These are phyloP conservation scores for Ichneumoninae sp. DNA, from an alignment of 2,888 invertebrate species.

Conservation along the genomic window DNA sequence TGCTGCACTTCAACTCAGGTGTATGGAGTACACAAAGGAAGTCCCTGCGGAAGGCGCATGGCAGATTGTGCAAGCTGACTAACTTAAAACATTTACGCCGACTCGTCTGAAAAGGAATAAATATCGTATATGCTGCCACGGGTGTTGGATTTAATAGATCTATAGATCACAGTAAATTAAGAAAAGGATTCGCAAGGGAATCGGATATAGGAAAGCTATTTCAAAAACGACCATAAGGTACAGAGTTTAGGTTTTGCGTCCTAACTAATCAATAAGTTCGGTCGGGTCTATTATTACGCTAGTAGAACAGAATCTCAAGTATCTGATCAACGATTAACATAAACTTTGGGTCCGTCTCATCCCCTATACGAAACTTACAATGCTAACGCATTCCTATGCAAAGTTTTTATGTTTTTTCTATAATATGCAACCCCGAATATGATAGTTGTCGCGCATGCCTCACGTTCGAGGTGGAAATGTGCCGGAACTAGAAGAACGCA, in stretches of 20 bases:
- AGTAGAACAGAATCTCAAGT: too few species aligned
- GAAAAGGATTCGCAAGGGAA: slow-evolving; percentile 40
- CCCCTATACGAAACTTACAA: too few species aligned
- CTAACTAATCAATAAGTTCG: neutral
- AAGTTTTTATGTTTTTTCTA: too few species aligned
- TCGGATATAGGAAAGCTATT: slow-evolving; percentile 27
- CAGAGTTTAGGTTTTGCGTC: neutral
- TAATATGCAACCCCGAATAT: too few species aligned
- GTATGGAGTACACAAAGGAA: slow-evolving; percentile 10
- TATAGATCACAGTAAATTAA: slow-evolving; percentile 14
- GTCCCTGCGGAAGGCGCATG: slow-evolving; percentile 67
- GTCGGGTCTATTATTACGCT: too few species aligned
- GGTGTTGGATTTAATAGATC: neutral
- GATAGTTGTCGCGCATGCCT: too few species aligned
- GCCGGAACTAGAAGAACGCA: too few species aligned
- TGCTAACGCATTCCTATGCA: too few species aligned
- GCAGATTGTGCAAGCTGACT: slow-evolving; percentile 55
- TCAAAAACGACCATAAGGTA: slow-evolving; percentile 34
- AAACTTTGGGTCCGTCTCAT: too few species aligned
- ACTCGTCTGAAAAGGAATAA: slow-evolving; percentile 75
- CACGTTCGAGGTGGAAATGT: too few species aligned
- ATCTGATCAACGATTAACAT: too few species aligned
- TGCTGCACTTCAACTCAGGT: slow-evolving; percentile 16
- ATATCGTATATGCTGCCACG: slow-evolving; percentile 71
- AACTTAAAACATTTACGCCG: slow-evolving; percentile 78